Evolutionary conservation across 2,888 invertebrate species (phyloP), one percentile per base, ranked within the genome.

Genomic region (Nomada flava): DNA sequence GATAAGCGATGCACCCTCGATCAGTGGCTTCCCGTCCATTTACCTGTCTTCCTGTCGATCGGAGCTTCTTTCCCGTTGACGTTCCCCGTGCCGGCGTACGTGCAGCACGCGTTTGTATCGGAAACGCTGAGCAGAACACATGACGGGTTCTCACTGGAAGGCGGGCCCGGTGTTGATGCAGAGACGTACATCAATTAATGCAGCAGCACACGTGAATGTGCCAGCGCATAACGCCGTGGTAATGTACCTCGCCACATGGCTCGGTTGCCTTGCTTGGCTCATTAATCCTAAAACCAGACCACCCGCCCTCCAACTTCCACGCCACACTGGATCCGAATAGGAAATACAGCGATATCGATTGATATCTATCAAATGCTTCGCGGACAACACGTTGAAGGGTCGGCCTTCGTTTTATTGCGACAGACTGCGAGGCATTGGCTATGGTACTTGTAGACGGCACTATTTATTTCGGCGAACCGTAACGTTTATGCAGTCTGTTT

Each of bases 121-220:
- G 88, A 82, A 81, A 81, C 81, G 81, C 55, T 79, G 69, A 69
- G 76, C 65, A 76, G 84, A 82, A 83, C 92, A 92, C 88, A 89
- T 92, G 92, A 90, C 90, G 89, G 85, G 86, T 92, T 92, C 92
- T 91, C 92, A 92, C 90, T 89, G 91, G 91, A 89, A 87, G 88
- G 57, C 84, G 88, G 83, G 86, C 76, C 82, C 87, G 87, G 84
- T 90, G 90, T 90, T 92, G 89, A 91, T 91, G 88, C 88, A 88
- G 87, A 90, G 86, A 87, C 89, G 86, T 87, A 90, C 90, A 91
- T 92, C 92, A 92, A 92, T 92, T 92, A 92, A 92, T 92, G 90
- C 92, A 90, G 88, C 90, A 88, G 89, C 92, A 92, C 90, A 91
- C 91, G 90, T 90, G 91, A 91, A 91, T 92, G 91, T 91, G 92